A percentile compares a stretch with the other conserved stretches of the same genome.
These are phyloP conservation scores for Urophycis tenuis DNA, from an alignment of 2,797 vertebrate species.

Conservation along the genomic window DNA sequence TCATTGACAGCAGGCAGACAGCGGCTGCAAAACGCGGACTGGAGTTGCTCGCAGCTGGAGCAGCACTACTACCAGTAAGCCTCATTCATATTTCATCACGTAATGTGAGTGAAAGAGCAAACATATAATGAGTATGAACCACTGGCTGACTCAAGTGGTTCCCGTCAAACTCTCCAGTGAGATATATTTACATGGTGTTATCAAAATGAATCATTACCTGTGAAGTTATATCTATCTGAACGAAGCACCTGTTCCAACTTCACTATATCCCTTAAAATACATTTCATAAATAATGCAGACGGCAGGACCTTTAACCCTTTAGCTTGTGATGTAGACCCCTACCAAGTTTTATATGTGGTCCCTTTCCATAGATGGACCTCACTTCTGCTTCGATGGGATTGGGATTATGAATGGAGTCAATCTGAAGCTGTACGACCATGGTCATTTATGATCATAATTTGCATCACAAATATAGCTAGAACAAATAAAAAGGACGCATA, in stretches of 20 bases:
- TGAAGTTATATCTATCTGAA: background rate
- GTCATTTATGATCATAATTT: conserved; percentile 37
- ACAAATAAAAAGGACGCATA: background rate
- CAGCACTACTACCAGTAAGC: conserved; percentile 15
- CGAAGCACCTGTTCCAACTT: background rate
- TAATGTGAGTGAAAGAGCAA: conserved; percentile 31
- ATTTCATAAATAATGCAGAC: background rate
- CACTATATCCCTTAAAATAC: background rate
- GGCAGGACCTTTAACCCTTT: background rate
- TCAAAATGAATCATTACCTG: background rate
- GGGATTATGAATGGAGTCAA: conserved; percentile 48
- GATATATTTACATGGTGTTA: background rate
- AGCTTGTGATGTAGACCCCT: background rate
- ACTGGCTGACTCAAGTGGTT: conserved; percentile 31
- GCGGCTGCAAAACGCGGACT: conserved; percentile 61
- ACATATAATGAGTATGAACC: conserved; percentile 27
- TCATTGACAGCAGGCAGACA: conserved; percentile 68
- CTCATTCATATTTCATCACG: conserved; percentile 52
- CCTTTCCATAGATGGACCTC: background rate
- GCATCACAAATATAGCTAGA: background rate
- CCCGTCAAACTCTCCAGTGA: conserved; percentile 8
- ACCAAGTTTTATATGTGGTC: background rate
- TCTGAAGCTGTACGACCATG: conserved; percentile 27
- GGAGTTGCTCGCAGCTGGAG: conserved; percentile 48
- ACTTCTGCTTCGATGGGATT: conserved; percentile 49